Percentiles rank a stretch among this genome's conserved stretches.
Evolutionary conservation across 2,797 vertebrate species (phyloP).

Genomic region (Microhierax caerulescens): DNA sequence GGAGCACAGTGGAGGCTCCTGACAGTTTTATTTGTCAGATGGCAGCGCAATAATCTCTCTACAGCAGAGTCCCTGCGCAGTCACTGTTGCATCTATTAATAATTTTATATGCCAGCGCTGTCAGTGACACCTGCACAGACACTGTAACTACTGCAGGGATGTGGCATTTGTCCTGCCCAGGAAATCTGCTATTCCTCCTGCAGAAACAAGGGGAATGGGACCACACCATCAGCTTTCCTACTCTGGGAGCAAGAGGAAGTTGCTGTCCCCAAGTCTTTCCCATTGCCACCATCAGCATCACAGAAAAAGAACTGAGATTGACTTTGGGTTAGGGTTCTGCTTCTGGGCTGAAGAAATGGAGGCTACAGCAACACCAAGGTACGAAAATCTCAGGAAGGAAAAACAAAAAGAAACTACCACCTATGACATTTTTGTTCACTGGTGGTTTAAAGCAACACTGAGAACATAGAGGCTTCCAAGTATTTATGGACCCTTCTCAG

Average conservation of each 20-base stretch:
- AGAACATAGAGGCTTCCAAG: neutral
- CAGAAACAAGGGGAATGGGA: constrained; percentile 20
- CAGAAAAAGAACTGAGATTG: neutral
- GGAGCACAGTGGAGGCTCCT: neutral
- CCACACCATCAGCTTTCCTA: neutral
- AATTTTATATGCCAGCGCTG: neutral
- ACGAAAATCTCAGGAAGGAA: neutral
- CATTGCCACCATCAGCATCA: neutral
- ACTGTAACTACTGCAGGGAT: neutral
- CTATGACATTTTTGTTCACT: accelerated
- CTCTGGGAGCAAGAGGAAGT: neutral
- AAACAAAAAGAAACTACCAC: neutral
- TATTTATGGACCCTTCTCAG: no score
- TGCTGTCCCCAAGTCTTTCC: neutral
- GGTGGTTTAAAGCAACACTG: neutral
- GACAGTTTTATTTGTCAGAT: constrained; percentile 47
- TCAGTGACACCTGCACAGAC: neutral
- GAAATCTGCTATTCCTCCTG: constrained; percentile 22
- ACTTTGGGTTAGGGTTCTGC: neutral
- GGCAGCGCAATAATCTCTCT: constrained; percentile 23
- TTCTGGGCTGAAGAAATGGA: neutral
- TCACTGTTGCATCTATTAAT: neutral
- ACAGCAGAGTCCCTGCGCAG: neutral
- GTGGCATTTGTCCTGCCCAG: neutral
- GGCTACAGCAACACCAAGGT: neutral